Base-by-base conservation (phyloP, 2,113 vertebrate genomes). In the Cercopithecus mona region DNA sequence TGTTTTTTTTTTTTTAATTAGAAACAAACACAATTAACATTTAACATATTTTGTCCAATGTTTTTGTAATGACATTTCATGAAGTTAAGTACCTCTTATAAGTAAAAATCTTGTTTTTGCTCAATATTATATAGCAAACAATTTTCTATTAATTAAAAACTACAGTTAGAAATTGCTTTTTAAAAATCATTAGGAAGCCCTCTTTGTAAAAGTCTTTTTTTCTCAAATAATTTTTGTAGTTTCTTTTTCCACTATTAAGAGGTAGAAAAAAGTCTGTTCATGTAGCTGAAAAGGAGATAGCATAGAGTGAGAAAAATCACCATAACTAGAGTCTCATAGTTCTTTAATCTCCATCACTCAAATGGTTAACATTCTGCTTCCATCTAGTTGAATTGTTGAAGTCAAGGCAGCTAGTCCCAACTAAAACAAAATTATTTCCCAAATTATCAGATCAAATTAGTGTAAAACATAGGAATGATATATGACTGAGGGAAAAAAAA, bases 71-170 rank as follows among this genome's bases (percentile, higher is more conserved):
- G 52, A 85, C 17, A 1, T 70, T 80, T 89, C 66, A 86, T 30
- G 5, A 92, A 72, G n/a, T 78, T 84, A 80, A 90, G 5, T 3
- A 73, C 12, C 9, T n/a, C 52, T 79, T 35, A 84, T 88, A 80
- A 75, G 35, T 57, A 80, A 55, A 90, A 85, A 82, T 57, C 35
- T 55, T 91, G 8, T 52, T 85, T 73, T 94, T 91, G 13, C 6
- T 66, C 78, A 83, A 68, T 59, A 94, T 84, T 45, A 22, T 27
- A 35, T 72, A 85, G 57, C 35, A 87, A 82, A 66, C 43, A 25
- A 40, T 84, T 93, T 72, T 40, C 12, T 88, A 45, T 38, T n/a
- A 89, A 64, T 89, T 93, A 52, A 88, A 89, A 84, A 73, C 79
- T 80, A 52, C 59, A 90, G 9, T 57, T 95, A 30, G 25, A 93